A percentile compares a stretch with the other conserved stretches of the same genome.
These are phyloP conservation scores for Myripristis murdjan DNA, from an alignment of 2,797 vertebrate species.

Conservation along the genomic window DNA sequence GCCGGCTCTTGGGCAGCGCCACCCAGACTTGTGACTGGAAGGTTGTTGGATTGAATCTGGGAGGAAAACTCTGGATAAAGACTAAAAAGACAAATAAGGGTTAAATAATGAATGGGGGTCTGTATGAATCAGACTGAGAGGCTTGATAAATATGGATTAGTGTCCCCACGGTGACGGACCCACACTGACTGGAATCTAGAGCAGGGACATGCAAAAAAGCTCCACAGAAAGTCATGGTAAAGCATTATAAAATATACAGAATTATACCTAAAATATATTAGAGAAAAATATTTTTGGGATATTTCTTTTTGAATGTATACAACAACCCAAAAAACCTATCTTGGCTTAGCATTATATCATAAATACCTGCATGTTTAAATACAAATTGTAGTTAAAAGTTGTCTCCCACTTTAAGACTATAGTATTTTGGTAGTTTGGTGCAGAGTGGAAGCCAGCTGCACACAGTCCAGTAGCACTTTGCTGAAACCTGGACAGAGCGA, in stretches of 20 bases:
- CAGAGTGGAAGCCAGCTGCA: conserved; percentile 5
- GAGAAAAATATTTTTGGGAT: conserved; percentile 89
- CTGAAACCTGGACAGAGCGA: conserved; percentile 16
- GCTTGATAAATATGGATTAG: conserved; percentile 18
- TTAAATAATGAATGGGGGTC: background rate
- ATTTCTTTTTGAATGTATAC: conserved; percentile 85
- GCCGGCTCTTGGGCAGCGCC: no score
- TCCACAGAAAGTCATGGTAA: conserved; percentile 23
- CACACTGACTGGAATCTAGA: conserved; percentile 14
- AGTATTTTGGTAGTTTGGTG: conserved; percentile 45
- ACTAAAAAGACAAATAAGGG: background rate
- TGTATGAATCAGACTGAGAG: background rate
- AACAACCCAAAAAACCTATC: conserved; percentile 75
- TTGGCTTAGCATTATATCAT: conserved; percentile 88
- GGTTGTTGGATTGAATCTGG: no score
- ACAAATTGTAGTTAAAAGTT: conserved; percentile 74
- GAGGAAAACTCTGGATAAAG: no score
- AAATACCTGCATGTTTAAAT: conserved; percentile 91
- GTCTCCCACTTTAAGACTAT: conserved; percentile 30
- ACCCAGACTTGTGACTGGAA: no score
- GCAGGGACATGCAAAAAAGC: conserved; percentile 23
- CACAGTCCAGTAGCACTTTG: conserved; percentile 31
- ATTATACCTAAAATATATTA: conserved; percentile 88
- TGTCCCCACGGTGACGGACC: conserved; percentile 13
- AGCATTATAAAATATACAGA: conserved; percentile 57